Percentiles rank a stretch among this genome's conserved stretches.
phyloP scores from a whole-genome alignment of 2,888 invertebrate species.

The Melinaea menophilus region DNA sequence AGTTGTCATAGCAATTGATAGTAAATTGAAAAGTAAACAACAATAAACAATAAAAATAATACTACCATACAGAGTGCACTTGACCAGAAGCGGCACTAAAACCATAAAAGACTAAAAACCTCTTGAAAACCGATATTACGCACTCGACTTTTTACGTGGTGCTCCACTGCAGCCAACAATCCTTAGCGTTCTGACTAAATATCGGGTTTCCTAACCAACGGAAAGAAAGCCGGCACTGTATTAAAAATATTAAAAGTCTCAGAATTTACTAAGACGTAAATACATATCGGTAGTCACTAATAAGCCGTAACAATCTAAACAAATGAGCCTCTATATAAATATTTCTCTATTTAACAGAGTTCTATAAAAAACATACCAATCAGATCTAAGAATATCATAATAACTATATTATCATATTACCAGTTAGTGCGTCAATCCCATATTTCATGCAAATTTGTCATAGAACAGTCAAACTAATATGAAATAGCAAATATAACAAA shows the following conservation, averaged over 20 bases:
- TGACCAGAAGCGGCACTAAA: slow-evolving; percentile 25
- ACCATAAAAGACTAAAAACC: slow-evolving; percentile 21
- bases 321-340: no score
- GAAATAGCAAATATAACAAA: slow-evolving; percentile 9
- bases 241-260: no score
- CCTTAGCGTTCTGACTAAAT: slow-evolving; percentile 43
- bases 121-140: slow-evolving; percentile 29
- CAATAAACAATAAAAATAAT: slow-evolving; percentile 23
- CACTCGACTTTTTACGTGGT: slow-evolving; percentile 26
- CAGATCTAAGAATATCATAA: no score
- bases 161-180: slow-evolving; percentile 40
- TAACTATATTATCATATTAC: no score
- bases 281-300: no score
- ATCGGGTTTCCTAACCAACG: slow-evolving; percentile 39
- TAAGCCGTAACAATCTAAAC: no score
- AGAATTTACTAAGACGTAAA: no score
- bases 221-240: no score
- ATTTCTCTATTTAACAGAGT: no score
- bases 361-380: no score
- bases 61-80: slow-evolving; percentile 20
- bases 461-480: slow-evolving; percentile 16
- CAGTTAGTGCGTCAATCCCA: no score
- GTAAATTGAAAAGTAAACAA: slow-evolving; percentile 13
- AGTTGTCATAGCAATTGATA: neutral
- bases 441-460: slow-evolving; percentile 7